Evolutionary conservation across 1,140 invertebrate species (phyloP).

Genomic region (Vanessa tameamea): DNA sequence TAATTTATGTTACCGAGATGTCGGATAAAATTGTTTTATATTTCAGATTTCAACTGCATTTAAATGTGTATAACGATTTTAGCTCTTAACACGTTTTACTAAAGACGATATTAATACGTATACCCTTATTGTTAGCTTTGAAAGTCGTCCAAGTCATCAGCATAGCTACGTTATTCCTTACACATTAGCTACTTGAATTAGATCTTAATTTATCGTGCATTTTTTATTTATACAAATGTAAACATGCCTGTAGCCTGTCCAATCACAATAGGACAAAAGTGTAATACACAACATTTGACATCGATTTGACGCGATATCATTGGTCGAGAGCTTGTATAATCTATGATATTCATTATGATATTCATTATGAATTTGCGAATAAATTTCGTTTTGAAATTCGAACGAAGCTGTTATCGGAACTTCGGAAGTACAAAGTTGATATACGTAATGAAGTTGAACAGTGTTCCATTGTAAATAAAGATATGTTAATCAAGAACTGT

Average conservation of each 20-base stretch:
- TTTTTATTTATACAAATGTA: no score
- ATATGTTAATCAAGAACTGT: no score
- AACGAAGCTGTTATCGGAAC: no score
- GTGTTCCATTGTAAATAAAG: no score
- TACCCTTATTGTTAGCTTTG: conserved; percentile 27
- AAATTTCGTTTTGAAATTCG: no score
- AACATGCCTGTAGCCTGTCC: background rate
- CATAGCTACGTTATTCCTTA: conserved; percentile 22
- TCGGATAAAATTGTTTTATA: conserved; percentile 5
- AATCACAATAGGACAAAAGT: background rate
- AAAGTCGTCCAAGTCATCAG: conserved; percentile 36
- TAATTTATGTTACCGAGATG: background rate
- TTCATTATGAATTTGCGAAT: no score
- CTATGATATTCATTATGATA: no score
- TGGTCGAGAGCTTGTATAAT: no score
- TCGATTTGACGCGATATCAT: no score
- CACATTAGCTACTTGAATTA: conserved; percentile 10
- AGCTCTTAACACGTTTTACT: background rate
- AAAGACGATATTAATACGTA: background rate
- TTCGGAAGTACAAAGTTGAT: no score
- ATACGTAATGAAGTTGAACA: no score
- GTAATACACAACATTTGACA: no score
- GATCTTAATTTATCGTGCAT: background rate
- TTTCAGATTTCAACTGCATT: conserved; percentile 9
- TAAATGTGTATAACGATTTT: background rate